Conservation (phyloP, 2,113 vertebrate genomes). For the Etheostoma cragini region DNA sequence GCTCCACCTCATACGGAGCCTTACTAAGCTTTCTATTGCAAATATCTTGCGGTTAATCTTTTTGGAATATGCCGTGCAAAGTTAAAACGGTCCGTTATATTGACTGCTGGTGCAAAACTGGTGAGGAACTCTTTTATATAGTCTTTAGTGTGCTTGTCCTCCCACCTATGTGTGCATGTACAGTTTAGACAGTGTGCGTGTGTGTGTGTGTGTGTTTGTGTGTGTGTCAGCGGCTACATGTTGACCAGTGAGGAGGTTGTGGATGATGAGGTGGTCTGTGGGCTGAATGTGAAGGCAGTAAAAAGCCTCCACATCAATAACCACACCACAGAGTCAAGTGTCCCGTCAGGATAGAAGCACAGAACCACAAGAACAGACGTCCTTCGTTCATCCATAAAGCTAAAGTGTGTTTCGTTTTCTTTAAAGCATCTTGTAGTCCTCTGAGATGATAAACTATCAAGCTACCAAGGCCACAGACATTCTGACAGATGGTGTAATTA, state of each 20-base stretch:
- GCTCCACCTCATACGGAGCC: not conserved
- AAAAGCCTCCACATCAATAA: slow-evolving; percentile 33
- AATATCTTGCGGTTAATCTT: slow-evolving; percentile 22
- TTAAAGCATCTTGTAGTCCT: not conserved
- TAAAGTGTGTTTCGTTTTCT: not conserved
- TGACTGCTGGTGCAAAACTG: not conserved
- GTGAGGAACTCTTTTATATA: slow-evolving; percentile 2
- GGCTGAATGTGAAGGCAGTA: slow-evolving; percentile 17
- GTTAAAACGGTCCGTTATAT: not conserved
- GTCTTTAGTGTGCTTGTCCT: slow-evolving; percentile 10
- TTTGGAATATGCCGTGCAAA: slow-evolving; percentile 17
- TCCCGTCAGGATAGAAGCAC: slow-evolving; percentile 17
- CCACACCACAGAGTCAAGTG: slow-evolving; percentile 14
- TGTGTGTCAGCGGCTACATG: not conserved
- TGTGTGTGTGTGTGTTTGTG: not conserved
- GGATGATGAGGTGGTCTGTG: not conserved
- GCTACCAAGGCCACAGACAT: not conserved
- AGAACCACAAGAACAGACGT: slow-evolving; percentile 15
- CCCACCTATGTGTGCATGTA: not conserved
- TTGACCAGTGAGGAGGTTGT: slow-evolving; percentile 5
- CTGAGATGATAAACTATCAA: slow-evolving; percentile 1
- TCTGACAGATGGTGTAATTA: not conserved
- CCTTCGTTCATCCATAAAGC: slow-evolving; percentile 23
- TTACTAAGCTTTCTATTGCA: not conserved
- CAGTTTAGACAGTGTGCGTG: not conserved